Evolutionary conservation across 2,113 vertebrate species (phyloP).

Genomic region (Pogonocichla stellata): DNA sequence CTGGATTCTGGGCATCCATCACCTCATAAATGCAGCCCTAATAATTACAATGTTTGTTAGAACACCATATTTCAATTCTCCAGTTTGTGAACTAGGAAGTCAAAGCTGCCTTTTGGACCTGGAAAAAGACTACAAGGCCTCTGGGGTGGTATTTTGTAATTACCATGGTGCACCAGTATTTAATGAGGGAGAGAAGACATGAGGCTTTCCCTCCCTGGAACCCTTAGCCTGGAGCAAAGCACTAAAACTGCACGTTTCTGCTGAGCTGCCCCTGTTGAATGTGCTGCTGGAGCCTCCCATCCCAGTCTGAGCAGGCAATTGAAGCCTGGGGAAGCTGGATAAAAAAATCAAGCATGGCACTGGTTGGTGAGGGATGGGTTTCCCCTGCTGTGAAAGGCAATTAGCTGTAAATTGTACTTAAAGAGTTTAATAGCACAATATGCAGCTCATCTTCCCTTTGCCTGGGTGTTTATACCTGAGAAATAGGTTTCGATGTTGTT

Average conservation of each 20-base stretch:
- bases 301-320: not conserved
- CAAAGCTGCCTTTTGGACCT: not conserved
- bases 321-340: not conserved
- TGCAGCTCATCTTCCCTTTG: not conserved
- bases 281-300: not conserved
- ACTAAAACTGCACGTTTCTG: not conserved
- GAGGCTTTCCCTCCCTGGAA: not conserved
- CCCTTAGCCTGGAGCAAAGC: slow-evolving; percentile 11
- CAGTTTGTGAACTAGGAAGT: not conserved
- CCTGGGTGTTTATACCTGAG: not conserved
- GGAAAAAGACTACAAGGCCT: not conserved
- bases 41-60: not conserved
- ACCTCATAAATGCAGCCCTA: not conserved
- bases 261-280: not conserved
- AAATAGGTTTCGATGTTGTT: not conserved
- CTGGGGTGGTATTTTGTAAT: not conserved
- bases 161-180: not conserved
- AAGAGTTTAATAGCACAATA: slow-evolving; percentile 7
- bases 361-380: not conserved
- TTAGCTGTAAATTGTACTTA: slow-evolving; percentile 23
- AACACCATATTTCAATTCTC: not conserved
- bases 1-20: not conserved
- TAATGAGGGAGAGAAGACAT: not conserved
- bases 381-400: not conserved
- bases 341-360: not conserved